These are phyloP conservation scores for Furcula furcula DNA, from an alignment of 2,888 invertebrate genomes.

Conservation along the genomic window DNA sequence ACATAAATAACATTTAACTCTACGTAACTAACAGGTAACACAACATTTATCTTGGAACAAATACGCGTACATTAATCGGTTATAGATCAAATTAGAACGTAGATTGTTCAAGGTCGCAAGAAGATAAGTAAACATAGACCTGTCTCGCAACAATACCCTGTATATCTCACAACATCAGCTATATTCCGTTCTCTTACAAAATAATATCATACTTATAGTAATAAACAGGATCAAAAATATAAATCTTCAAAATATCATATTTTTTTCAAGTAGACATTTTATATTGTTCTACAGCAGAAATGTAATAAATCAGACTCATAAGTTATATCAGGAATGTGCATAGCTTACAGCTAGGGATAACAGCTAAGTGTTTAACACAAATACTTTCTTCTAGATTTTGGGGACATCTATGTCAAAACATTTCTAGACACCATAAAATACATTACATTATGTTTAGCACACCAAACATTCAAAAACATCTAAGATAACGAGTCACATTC, in stretches of 20 bases:
- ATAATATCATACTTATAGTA: conserved; percentile 65
- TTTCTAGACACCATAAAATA: conserved; percentile 53
- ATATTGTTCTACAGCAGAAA: conserved; percentile 74
- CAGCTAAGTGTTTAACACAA: conserved; percentile 60
- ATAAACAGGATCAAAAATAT: conserved; percentile 77
- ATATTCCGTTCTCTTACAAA: conserved; percentile 53
- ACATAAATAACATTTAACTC: conserved; percentile 55
- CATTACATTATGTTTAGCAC: conserved; percentile 56
- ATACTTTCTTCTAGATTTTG: conserved; percentile 44
- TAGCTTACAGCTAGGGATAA: conserved; percentile 66
- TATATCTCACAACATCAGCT: conserved; percentile 66
- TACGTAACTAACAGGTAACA: conserved; percentile 61
- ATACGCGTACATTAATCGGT: conserved; percentile 25
- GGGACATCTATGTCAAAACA: conserved; percentile 51
- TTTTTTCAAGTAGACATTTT: conserved; percentile 59
- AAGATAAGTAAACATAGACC: conserved; percentile 34
- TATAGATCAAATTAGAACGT: conserved; percentile 36
- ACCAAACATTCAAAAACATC: conserved; percentile 56
- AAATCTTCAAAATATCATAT: conserved; percentile 76
- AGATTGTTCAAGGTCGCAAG: conserved; percentile 44
- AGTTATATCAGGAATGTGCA: conserved; percentile 76
- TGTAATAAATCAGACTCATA: conserved; percentile 75
- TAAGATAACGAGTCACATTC: conserved; percentile 70
- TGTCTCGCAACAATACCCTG: conserved; percentile 68
- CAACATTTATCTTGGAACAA: conserved; percentile 62